A percentile compares a stretch with the other conserved stretches of the same genome.
Evolutionary conservation across 2,888 invertebrate species (phyloP).

Genomic region (Erebia epiphron): DNA sequence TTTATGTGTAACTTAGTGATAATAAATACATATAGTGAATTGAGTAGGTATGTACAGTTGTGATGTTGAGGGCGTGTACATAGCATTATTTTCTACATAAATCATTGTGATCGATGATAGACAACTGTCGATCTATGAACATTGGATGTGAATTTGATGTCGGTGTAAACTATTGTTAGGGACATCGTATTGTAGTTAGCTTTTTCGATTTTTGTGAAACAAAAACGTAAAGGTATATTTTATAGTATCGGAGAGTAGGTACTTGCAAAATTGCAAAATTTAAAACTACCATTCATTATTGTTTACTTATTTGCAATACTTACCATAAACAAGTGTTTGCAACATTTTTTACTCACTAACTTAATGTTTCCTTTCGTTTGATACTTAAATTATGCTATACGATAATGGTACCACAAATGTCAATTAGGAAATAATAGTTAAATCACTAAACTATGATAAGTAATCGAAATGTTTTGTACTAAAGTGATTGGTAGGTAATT

Average conservation of each 20-base stretch:
- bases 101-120: conserved; percentile 9
- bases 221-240: no score
- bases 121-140: neutral
- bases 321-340: no score
- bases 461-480: conserved; percentile 14
- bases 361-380: neutral
- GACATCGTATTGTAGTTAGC: neutral
- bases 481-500: conserved; percentile 3
- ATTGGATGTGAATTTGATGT: conserved; percentile 9
- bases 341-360: neutral
- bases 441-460: conserved; percentile 15
- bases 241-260: no score
- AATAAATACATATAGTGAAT: conserved; percentile 10
- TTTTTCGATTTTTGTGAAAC: neutral
- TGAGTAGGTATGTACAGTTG: conserved; percentile 10
- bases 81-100: conserved; percentile 6
- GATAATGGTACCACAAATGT: conserved; percentile 26
- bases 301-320: neutral
- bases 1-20: conserved; percentile 14
- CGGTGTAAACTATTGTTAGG: conserved; percentile 3
- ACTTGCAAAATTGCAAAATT: no score
- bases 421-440: conserved; percentile 33
- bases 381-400: conserved; percentile 26
- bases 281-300: neutral
- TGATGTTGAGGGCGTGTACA: neutral